A percentile compares a stretch with the other conserved stretches of the same genome.
Evolutionary conservation across 2,113 vertebrate species (phyloP).

Genomic region (Chloropsis hardwickii): DNA sequence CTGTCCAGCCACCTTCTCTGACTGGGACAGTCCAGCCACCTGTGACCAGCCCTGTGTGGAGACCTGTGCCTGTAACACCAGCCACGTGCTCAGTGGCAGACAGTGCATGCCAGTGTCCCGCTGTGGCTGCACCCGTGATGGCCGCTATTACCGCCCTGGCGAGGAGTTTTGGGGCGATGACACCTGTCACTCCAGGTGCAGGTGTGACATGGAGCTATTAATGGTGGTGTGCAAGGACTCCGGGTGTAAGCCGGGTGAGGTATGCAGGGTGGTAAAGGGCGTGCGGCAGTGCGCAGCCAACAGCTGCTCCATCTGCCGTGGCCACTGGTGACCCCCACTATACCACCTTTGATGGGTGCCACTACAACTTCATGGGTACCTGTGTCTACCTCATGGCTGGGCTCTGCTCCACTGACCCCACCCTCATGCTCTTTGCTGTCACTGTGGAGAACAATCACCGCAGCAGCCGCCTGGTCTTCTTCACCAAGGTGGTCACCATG

Average conservation of each 20-base stretch:
- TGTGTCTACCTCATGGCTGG: slow-evolving; percentile 67
- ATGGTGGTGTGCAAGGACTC: slow-evolving; percentile 61
- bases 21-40: not conserved
- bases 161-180: slow-evolving; percentile 58
- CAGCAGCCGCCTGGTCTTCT: slow-evolving; percentile 71
- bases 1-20: slow-evolving; percentile 60
- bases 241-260: slow-evolving; percentile 45
- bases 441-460: slow-evolving; percentile 75
- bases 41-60: slow-evolving; percentile 61
- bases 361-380: slow-evolving; percentile 78
- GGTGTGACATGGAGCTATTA: slow-evolving; percentile 8
- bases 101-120: slow-evolving; percentile 1
- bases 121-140: slow-evolving; percentile 60
- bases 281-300: slow-evolving; percentile 58
- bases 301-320: slow-evolving; percentile 41
- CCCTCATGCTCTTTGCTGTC: slow-evolving; percentile 70
- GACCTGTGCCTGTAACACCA: slow-evolving; percentile 58
- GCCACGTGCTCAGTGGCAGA: slow-evolving; percentile 30
- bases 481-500: slow-evolving; percentile 71
- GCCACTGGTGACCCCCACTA: slow-evolving; percentile 74
- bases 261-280: slow-evolving; percentile 61
- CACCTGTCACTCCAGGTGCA: slow-evolving; percentile 21
- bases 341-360: slow-evolving; percentile 76
- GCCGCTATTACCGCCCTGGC: not conserved
- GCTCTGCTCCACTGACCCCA: slow-evolving; percentile 26